Evolutionary conservation across 2,113 vertebrate species (phyloP), one percentile per base, ranked within the genome.

Genomic region (Strigops habroptila): DNA sequence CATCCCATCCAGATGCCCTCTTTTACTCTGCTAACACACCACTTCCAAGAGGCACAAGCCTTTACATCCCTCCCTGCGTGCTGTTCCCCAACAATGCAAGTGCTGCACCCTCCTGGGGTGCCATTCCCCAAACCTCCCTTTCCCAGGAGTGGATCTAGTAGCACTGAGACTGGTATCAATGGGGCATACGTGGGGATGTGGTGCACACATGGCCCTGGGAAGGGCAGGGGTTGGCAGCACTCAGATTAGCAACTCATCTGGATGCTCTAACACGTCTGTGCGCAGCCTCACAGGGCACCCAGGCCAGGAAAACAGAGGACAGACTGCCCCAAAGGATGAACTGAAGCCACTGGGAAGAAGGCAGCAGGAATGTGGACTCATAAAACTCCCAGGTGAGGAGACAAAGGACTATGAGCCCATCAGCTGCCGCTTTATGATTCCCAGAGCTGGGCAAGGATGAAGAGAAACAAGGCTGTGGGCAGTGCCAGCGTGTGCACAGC

Each of bases 221-320:
- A 73, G 48, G 57, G 33, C 12, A 70, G 43, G 22, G 10, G 11
- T 23, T 46, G 63, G 52, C 53, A 91, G 49, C 25, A 17, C 6
- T 3, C 0, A 0, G 28, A 9, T 8, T 14, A 77, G 28, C 65
- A 74, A 31, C 27, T 69, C 48, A 25, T n/a, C 25, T 6, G 17
- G 24, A 52, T 28, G n/a, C 57, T 13, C 24, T 17, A 48, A 28
- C 19, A 57, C 28, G 46, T 5, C 31, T 12, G 4, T 4, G 1
- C 12, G 18, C 48, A 88, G 67, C 49, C 25, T 28, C 60, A 17
- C 18, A 0, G 0, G 48, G 52, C 31, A 65, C 16, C 51, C 41
- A 17, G 82, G 57, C 23, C 68, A 48, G 48, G 28, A 53, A 48
- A 68, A 27, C 0, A 3, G n/a, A 64, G 71, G 60, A 31, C 4